Base-by-base conservation (phyloP, 2,888 invertebrate species). In the Leuctra nigra region DNA sequence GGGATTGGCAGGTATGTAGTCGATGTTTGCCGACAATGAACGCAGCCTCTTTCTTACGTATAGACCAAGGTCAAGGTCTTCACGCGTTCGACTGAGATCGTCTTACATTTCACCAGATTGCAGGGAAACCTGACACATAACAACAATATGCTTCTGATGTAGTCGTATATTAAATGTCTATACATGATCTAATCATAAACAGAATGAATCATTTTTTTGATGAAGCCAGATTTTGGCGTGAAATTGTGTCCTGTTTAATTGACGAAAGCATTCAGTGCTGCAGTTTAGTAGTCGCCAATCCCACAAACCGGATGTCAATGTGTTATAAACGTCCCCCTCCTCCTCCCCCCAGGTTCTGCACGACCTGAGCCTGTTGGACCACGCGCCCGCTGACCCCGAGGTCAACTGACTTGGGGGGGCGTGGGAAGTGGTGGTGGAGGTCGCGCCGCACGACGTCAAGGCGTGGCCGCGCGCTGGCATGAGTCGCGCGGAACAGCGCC, bases 291-390 rank as follows among this genome's bases (percentile, higher is more conserved):
- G n/a, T n/a, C n/a, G n/a, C n/a, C n/a, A n/a, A n/a, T n/a, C n/a
- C n/a, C 7, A 29, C 6, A 29, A 29, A 7, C 11, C 6, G 6
- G 29, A 29, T 7, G 7, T 29, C 11, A 7, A 11, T 50, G 18
- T 46, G 22, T 14, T 29, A 23, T 35, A 24, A 57, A 59, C 54
- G 39, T 22, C 41, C 20, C 9, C 11, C 18, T 23, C 22, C 13
- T 20, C 2, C 11, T 23, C 54, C 61, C 60, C 61, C 44, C 62
- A 77, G 77, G 77, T 78, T 54, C 73, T 82, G 53, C 72, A 80
- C 66, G 84, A 81, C 61, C 71, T 84, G 60, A 73, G 76, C 61
- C 75, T 68, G 63, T 68, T 77, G 41, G 74, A 76, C 39, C 68
- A 69, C 56, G 67, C 68, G 56, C 67, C 68, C 1, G 62, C 66